These are phyloP conservation scores for Glossosoma conforme DNA, from an alignment of 1,140 invertebrate genomes.

Conservation along the genomic window DNA sequence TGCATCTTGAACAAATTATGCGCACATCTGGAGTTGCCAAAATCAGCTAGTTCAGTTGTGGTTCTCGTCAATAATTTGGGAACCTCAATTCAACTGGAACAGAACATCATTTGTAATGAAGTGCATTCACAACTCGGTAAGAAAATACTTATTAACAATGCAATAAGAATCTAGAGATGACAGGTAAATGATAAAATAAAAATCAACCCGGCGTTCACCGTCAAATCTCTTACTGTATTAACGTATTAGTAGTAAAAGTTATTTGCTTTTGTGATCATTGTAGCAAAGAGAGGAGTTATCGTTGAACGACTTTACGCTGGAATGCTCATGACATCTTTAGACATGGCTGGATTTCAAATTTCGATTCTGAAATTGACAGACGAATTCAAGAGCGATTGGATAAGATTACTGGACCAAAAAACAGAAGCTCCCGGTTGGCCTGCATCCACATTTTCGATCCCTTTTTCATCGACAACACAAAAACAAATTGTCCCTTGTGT, in stretches of 20 bases:
- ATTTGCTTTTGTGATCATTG: conserved; percentile 16
- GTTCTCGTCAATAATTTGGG: conserved; percentile 80
- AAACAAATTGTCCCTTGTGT: background rate
- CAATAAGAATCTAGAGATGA: background rate
- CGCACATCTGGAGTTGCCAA: conserved; percentile 46
- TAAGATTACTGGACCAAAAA: conserved; percentile 54
- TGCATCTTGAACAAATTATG: conserved; percentile 49
- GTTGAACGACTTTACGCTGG: conserved; percentile 65
- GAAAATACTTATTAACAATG: conserved; percentile 1
- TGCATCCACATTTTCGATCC: conserved; percentile 37
- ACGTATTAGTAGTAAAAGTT: background rate
- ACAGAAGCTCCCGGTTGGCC: conserved; percentile 59
- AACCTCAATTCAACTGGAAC: conserved; percentile 68
- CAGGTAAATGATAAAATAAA: conserved; percentile 4
- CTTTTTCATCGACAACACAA: background rate
- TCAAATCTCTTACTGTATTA: background rate
- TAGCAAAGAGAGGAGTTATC: conserved; percentile 52
- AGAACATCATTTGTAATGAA: conserved; percentile 69
- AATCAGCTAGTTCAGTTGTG: conserved; percentile 53
- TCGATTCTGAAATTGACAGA: conserved; percentile 59
- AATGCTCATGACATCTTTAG: conserved; percentile 72
- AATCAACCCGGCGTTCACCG: background rate
- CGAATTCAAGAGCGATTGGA: conserved; percentile 42
- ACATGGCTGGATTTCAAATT: conserved; percentile 76
- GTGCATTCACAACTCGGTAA: conserved; percentile 58